phyloP scores from a whole-genome alignment of 2,113 vertebrate species.

The Microcebus griseorufus region DNA sequence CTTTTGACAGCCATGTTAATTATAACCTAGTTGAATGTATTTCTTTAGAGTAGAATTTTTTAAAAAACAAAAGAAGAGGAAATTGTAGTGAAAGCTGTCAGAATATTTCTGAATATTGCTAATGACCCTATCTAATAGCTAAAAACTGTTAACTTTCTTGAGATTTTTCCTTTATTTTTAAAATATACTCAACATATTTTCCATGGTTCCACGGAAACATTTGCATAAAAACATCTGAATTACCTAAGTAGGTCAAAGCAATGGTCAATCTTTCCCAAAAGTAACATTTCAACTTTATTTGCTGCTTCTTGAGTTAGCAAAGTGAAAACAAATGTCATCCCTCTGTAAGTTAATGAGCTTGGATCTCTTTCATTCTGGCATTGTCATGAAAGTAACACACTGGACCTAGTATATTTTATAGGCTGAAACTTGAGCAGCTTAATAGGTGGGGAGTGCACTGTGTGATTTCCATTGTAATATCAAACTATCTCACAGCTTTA shows the following conservation, averaged over 20 bases:
- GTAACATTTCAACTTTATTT: slow-evolving; percentile 26
- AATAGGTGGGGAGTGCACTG: not conserved
- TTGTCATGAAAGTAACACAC: not conserved
- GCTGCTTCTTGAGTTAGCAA: slow-evolving; percentile 35
- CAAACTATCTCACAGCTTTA: not conserved
- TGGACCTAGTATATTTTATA: slow-evolving; percentile 45
- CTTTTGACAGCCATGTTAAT: slow-evolving; percentile 95
- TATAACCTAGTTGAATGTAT: slow-evolving; percentile 91
- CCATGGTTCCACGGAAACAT: not conserved
- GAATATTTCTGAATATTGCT: slow-evolving; percentile 87
- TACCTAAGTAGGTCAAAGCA: slow-evolving; percentile 51
- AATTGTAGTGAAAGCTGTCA: slow-evolving; percentile 91
- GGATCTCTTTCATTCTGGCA: slow-evolving; percentile 52
- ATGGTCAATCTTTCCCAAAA: not conserved
- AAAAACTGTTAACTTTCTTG: slow-evolving; percentile 38
- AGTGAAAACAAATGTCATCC: slow-evolving; percentile 51
- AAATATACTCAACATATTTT: slow-evolving; percentile 33
- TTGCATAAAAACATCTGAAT: slow-evolving; percentile 46
- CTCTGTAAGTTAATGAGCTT: slow-evolving; percentile 28
- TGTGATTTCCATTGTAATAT: slow-evolving; percentile 30
- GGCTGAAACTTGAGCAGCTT: slow-evolving; percentile 38
- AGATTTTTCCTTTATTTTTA: not conserved
- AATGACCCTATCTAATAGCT: slow-evolving; percentile 78
- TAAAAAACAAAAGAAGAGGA: slow-evolving; percentile 78
- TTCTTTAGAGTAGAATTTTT: slow-evolving; percentile 86